Conservation (phyloP, 1,140 invertebrate species). For the Conus ventricosus region DNA sequence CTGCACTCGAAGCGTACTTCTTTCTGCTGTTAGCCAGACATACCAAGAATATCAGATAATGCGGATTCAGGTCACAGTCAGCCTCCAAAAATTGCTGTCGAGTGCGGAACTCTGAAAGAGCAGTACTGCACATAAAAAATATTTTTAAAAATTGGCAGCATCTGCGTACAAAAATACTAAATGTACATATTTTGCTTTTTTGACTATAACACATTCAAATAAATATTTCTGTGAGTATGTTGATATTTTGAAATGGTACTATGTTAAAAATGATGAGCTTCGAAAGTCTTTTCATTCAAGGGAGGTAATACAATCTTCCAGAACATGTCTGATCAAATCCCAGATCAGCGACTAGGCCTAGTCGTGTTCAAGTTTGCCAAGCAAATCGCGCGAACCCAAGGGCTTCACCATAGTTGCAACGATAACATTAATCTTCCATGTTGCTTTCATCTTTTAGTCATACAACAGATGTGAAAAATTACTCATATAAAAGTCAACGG, state of each 20-base stretch:
- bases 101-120: not conserved
- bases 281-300: not conserved
- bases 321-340: not conserved
- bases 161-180: not conserved
- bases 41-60: slow-evolving; percentile 54
- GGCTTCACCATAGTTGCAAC: not conserved
- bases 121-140: slow-evolving; percentile 16
- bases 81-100: slow-evolving; percentile 22
- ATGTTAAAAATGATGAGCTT: no score
- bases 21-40: slow-evolving; percentile 50
- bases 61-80: slow-evolving; percentile 37
- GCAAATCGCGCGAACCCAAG: not conserved
- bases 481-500: no score
- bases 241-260: no score
- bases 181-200: not conserved
- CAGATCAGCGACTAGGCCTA: not conserved
- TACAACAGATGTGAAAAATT: no score
- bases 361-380: not conserved
- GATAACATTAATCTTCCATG: not conserved
- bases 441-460: not conserved
- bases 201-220: no score
- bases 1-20: slow-evolving; percentile 46
- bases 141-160: not conserved
- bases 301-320: not conserved
- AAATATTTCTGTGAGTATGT: no score